A percentile compares a stretch with the other conserved stretches of the same genome.
These are phyloP conservation scores for Ceraclea dissimilis DNA, from an alignment of 2,888 invertebrate genomes.

Conservation along the genomic window DNA sequence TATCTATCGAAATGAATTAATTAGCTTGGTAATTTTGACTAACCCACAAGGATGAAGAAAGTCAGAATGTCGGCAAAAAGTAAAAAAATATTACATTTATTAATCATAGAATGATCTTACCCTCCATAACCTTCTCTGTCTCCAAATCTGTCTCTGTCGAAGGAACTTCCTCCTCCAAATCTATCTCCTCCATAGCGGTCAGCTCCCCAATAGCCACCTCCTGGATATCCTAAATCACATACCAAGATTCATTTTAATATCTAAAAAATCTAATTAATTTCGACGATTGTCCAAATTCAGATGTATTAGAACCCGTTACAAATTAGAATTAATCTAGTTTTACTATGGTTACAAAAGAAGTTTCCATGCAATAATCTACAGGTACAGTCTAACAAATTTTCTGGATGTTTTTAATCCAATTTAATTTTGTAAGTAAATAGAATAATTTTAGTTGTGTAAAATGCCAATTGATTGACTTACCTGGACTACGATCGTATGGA, in stretches of 20 bases:
- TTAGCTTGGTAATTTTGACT: not conserved
- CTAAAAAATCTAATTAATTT: no score
- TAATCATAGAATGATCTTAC: not conserved
- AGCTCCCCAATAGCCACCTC: constrained; percentile 23
- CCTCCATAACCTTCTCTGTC: constrained; percentile 31
- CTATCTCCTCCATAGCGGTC: constrained; percentile 25
- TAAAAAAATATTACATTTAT: not conserved
- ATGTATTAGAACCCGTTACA: no score
- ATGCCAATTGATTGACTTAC: constrained; percentile 7
- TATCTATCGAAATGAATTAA: constrained; percentile 4
- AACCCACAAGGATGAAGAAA: constrained; percentile 16
- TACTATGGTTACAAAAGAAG: no score
- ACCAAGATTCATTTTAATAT: no score
- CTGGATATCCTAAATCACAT: constrained; percentile 19
- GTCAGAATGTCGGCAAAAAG: not conserved
- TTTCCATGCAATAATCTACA: no score
- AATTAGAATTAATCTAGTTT: no score
- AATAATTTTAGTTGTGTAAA: not conserved
- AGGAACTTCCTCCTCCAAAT: constrained; percentile 30
- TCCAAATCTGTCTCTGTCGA: constrained; percentile 39
- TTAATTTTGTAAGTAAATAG: no score
- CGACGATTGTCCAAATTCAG: no score
- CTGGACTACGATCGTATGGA: constrained; percentile 25
- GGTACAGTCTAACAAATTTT: no score
- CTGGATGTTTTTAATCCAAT: no score